phyloP scores from a whole-genome alignment of 2,888 invertebrate species.

The Dyspetes luteomarginatus region DNA sequence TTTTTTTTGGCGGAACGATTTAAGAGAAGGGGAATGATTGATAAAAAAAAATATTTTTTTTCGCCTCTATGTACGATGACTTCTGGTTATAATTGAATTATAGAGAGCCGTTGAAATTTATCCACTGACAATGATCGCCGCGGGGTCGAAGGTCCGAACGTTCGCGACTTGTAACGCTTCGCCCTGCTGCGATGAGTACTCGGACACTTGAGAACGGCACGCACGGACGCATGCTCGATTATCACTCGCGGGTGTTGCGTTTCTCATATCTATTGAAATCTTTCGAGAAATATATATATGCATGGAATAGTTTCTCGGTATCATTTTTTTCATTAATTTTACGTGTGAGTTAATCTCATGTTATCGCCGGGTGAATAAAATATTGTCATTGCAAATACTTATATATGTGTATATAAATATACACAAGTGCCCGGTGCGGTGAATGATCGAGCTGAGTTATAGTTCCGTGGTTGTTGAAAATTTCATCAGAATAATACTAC shows the following conservation, averaged over 20 bases:
- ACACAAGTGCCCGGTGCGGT: not conserved
- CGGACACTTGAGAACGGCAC: slow-evolving; percentile 24
- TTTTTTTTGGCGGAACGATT: not conserved
- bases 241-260: not conserved
- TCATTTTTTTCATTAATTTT: slow-evolving; percentile 27
- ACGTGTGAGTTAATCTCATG: slow-evolving; percentile 40
- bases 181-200: slow-evolving; percentile 24
- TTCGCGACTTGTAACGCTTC: slow-evolving; percentile 31
- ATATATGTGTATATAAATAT: not conserved
- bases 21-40: not conserved
- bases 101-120: slow-evolving; percentile 16
- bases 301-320: slow-evolving; percentile 45
- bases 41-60: slow-evolving; percentile 14
- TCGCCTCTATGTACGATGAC: not conserved
- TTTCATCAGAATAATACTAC: slow-evolving; percentile 70
- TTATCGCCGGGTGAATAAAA: not conserved
- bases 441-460: not conserved
- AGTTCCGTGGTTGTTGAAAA: not conserved
- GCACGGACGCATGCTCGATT: slow-evolving; percentile 7
- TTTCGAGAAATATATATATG: slow-evolving; percentile 8
- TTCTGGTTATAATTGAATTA: slow-evolving; percentile 13
- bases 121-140: slow-evolving; percentile 18
- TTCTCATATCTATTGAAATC: not conserved
- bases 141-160: slow-evolving; percentile 26
- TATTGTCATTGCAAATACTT: not conserved